Conservation (phyloP, 30 jellyfish, hydroid and myxozoan species). For the Aurelia sp. region DNA sequence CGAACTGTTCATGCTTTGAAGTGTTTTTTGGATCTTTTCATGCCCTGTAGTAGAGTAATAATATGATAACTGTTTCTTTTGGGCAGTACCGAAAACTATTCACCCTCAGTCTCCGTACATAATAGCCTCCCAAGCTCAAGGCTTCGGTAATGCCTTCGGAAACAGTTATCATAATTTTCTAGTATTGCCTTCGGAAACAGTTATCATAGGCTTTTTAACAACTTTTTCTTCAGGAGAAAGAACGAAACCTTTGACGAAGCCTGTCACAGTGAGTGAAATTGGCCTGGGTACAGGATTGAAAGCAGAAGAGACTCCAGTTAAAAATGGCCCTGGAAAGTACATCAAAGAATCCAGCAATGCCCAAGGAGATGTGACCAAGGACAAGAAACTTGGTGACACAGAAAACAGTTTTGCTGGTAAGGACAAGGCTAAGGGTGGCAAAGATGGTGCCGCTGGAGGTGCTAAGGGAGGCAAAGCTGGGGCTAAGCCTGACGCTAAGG, state of each 20-base stretch:
- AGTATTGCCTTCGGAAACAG: no score
- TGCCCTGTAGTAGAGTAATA: no score
- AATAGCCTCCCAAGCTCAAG: no score
- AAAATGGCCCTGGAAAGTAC: background rate
- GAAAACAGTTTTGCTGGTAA: conserved; percentile 14
- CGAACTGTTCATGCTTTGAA: no score
- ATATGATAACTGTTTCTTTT: no score
- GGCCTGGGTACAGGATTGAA: background rate
- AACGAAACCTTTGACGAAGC: conserved; percentile 17
- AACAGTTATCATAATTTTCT: no score
- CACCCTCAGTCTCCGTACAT: no score
- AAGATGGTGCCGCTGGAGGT: conserved; percentile 21
- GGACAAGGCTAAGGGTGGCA: conserved; percentile 6
- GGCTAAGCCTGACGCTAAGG: background rate
- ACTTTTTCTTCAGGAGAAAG: background rate
- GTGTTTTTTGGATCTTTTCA: no score
- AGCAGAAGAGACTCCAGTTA: conserved; percentile 1
- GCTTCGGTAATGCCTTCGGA: no score
- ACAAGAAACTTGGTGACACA: background rate
- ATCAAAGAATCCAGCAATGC: background rate
- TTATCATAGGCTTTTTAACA: no score
- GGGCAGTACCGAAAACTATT: no score
- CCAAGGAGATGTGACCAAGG: background rate
- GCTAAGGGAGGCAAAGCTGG: background rate
- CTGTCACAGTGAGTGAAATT: background rate